Percentiles rank a stretch among this genome's conserved stretches.
These are phyloP conservation scores for Chymomyza fuscimana DNA, from an alignment of 2,888 invertebrate species.

Conservation along the genomic window DNA sequence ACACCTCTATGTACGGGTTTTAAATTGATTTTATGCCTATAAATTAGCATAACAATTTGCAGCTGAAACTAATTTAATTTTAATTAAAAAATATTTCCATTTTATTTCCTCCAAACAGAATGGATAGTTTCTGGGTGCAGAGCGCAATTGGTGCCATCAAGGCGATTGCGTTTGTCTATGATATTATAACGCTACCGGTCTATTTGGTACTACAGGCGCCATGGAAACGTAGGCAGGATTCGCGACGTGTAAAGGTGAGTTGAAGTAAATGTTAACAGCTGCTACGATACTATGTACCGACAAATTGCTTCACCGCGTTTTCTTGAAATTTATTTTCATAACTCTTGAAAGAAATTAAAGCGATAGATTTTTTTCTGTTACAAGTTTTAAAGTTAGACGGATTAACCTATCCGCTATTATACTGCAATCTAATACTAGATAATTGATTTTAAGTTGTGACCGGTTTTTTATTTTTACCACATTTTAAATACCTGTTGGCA, in stretches of 20 bases:
- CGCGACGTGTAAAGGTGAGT: conserved; percentile 88
- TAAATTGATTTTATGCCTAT: conserved; percentile 29
- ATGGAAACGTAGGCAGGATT: conserved; percentile 89
- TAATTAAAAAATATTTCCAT: background rate
- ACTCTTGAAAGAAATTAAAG: too few relatives aligned
- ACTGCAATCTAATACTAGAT: background rate
- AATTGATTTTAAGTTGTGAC: background rate
- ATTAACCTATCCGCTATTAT: too few relatives aligned
- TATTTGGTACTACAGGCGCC: conserved; percentile 93
- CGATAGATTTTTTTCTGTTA: too few relatives aligned
- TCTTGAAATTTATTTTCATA: too few relatives aligned
- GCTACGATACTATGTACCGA: too few relatives aligned
- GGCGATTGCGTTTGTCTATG: conserved; percentile 91
- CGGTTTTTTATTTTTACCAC: background rate
- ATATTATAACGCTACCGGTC: conserved; percentile 93
- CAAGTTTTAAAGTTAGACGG: too few relatives aligned
- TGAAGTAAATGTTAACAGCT: background rate
- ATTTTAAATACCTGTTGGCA: background rate
- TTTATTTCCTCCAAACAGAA: conserved; percentile 79
- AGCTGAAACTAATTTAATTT: conserved; percentile 17
- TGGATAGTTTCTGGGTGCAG: conserved; percentile 85
- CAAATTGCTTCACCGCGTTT: too few relatives aligned
- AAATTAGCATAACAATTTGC: conserved; percentile 33
- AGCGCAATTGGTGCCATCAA: conserved; percentile 88
- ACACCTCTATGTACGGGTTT: background rate